Evolutionary conservation across 1,140 invertebrate genomes (phyloP).

Genomic region (Maniola jurtina): DNA sequence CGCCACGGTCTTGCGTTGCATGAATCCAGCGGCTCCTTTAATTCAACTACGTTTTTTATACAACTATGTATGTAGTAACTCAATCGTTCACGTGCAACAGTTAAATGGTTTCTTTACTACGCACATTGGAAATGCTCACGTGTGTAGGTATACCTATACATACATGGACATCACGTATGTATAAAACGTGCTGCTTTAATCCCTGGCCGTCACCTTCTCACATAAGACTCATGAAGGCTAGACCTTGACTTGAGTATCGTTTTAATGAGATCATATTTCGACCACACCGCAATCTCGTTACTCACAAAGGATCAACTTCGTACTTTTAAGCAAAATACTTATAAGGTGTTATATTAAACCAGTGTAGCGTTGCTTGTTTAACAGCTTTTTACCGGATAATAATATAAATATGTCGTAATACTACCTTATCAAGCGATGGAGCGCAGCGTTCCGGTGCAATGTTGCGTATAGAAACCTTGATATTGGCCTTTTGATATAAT

Average conservation of each 20-base stretch:
- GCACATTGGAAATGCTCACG: conserved; percentile 16
- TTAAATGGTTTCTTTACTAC: conserved; percentile 33
- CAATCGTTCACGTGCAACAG: conserved; percentile 18
- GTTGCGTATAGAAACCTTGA: too few species aligned
- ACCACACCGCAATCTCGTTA: conserved; percentile 13
- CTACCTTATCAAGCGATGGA: too few species aligned
- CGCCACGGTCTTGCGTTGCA: too few species aligned
- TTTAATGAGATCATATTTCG: conserved; percentile 28
- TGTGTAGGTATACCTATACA: too few species aligned
- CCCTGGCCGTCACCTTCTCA: conserved; percentile 35
- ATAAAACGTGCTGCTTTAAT: conserved; percentile 22
- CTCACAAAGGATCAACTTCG: conserved; percentile 9
- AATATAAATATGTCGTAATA: too few species aligned
- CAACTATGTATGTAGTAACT: too few species aligned
- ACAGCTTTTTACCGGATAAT: too few species aligned
- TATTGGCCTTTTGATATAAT: too few species aligned
- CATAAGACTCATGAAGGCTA: conserved; percentile 20
- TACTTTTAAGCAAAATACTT: too few species aligned
- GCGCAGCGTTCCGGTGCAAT: too few species aligned
- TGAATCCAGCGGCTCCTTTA: too few species aligned
- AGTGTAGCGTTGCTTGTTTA: neutral
- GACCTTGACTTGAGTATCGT: conserved; percentile 26
- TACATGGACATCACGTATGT: neutral
- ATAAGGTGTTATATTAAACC: neutral
- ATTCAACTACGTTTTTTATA: too few species aligned